Base-by-base conservation (phyloP, 2,113 vertebrate genomes). In the Dasyurus viverrinus region DNA sequence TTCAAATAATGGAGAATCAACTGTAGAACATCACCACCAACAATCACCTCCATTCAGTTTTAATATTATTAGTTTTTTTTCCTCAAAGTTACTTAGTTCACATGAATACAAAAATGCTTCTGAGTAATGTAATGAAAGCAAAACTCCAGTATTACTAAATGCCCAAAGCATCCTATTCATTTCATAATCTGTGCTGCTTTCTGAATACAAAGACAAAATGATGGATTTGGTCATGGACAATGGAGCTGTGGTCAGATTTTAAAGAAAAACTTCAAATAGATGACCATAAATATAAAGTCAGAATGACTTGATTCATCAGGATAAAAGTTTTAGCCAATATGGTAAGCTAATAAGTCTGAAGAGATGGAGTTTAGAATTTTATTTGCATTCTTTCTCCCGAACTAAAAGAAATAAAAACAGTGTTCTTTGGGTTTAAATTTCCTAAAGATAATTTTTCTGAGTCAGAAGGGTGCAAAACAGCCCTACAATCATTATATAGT, bases 21-120 rank as follows among this genome's bases (percentile, higher is more conserved):
- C 9, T 10, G 7, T 3, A 8, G 30, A 53, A 46, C n/a, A 42
- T 84, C 3, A 23, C n/a, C 16, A 42, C 89, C 47, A 46, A 42
- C 53, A 53, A 48, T 24, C 16, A 68, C 25, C 92, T 92, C 89
- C 96, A 90, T 95, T 42, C 76, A 90, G 90, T 96, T 92, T 95
- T 94, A 93, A 47, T 93, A 91, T 94, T 52, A 6, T 52, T 10
- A 47, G 50, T 94, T 97, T 93, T 96, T 97, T 96, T 97, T 96
- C 97, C 93, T 97, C 97, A 96, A 52, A 97, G 92, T 94, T 95
- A 95, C 97, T 98, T 95, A 94, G 89, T 48, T n/a, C 93, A 97
- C 95, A 97, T 98, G 96, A 96, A 90, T 91, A 26, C 95, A 97
- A 98, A 97, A 98, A 96, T 96, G 97, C 91, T 98, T 98, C 50